Base-by-base conservation (phyloP, 2,888 invertebrate species). In the Dryomyza anilis region DNA sequence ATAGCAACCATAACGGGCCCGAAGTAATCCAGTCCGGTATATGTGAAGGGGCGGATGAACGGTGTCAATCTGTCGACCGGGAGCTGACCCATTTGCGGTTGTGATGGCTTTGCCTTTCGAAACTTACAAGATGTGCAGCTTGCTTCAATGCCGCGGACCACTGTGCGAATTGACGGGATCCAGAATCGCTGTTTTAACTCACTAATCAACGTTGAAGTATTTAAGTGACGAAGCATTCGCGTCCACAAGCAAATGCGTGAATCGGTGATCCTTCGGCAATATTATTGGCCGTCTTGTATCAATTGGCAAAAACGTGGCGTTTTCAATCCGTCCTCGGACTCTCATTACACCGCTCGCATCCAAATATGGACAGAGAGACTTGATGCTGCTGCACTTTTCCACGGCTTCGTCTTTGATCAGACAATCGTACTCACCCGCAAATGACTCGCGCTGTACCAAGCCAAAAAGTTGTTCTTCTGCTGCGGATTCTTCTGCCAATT, bases 1-100 rank as follows among this genome's bases (percentile, higher is more conserved):
- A 67, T 64, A 4, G 58, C 53, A 2, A 70, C 53, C 3, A 64
- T 19, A 14, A 66, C 8, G 1, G 69, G 68, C 3, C 69, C 68
- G 10, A 67, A 66, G 45, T 60, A 69, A 36, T 71, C 69, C n/a
- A 71, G 12, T 3, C 67, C 70, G 8, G 64, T 67, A 43, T 68
- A 68, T 0, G 65, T 63, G 19, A 70, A 71, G 1, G 68, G 67
- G 1, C 65, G 29, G 19, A 67, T 65, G 23, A 23, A 63, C 14
- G 67, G 65, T 6, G 55, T 65, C 6, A 59, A 16, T 19, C 64
- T n/a, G 39, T 64, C 64, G 7, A n/a, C 33, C 2, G 62, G 61
- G 14, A 67, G 21, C n/a, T 65, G 66, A 14, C 64, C 70, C 71
- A 72, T 71, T 16, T 45, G 36, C 3, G 71, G 69, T 1, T 43